Evolutionary conservation across 2,113 vertebrate genomes (phyloP).

Genomic region (Phoxinus phoxinus): DNA sequence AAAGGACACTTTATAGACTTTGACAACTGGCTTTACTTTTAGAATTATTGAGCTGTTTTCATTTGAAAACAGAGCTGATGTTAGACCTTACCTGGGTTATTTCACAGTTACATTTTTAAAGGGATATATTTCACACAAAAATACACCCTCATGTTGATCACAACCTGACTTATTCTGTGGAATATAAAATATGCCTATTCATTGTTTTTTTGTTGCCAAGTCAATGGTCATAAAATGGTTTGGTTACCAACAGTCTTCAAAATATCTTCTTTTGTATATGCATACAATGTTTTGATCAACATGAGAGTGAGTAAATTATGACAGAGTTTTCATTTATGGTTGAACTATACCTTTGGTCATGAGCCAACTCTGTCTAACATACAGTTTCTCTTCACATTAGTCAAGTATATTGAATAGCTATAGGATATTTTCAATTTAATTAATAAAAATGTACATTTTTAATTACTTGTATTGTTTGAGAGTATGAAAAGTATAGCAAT

Average conservation of each 20-base stretch:
- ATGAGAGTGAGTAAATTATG: too few relatives aligned
- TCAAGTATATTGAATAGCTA: not conserved
- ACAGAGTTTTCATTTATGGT: not conserved
- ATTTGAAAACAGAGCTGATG: not conserved
- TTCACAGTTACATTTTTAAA: not conserved
- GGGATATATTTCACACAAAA: not conserved
- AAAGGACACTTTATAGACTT: slow-evolving; percentile 59
- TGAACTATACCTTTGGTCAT: not conserved
- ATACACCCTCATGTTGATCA: not conserved
- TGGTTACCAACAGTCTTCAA: not conserved
- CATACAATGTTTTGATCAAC: not conserved
- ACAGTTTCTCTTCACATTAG: not conserved
- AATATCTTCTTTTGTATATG: not conserved
- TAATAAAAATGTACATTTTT: not conserved
- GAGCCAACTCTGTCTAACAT: not conserved
- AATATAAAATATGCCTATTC: not conserved
- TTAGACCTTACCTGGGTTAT: not conserved
- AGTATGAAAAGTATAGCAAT: not conserved
- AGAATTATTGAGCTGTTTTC: slow-evolving; percentile 60
- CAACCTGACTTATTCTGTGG: not conserved
- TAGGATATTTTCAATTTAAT: not conserved
- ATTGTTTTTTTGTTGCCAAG: too few relatives aligned
- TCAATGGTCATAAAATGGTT: not conserved
- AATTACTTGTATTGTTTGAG: not conserved
- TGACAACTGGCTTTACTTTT: slow-evolving; percentile 62